These are phyloP conservation scores for Hyperopisus bebe DNA, from an alignment of 2,113 vertebrate species.

Conservation along the genomic window DNA sequence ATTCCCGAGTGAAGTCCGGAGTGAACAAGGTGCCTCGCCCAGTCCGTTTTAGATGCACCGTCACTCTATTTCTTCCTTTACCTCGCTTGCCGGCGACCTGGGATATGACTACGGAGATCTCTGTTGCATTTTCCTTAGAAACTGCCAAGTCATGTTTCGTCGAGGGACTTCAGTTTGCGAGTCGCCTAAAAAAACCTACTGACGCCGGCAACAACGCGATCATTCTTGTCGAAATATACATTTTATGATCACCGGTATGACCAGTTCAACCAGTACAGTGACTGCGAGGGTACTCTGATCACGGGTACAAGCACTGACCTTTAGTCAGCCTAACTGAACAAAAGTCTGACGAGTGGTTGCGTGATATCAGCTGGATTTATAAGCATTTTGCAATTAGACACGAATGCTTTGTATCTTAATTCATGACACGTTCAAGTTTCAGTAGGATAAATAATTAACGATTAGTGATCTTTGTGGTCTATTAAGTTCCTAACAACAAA, in stretches of 20 bases:
- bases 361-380: neutral
- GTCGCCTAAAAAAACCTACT: neutral
- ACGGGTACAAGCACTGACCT: neutral
- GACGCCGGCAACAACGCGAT: neutral
- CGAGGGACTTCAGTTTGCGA: neutral
- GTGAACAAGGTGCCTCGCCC: neutral
- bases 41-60: neutral
- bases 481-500: neutral
- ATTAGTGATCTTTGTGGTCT: neutral
- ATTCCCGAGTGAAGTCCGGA: neutral
- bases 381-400: neutral
- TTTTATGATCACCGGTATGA: neutral
- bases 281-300: neutral
- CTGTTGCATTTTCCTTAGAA: neutral
- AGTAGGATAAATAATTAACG: neutral
- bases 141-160: neutral
- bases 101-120: neutral
- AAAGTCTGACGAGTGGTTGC: neutral
- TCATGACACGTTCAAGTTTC: neutral
- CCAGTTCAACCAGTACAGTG: slow-evolving; percentile 2
- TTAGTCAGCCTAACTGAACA: neutral
- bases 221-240: neutral
- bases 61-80: neutral
- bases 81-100: neutral
- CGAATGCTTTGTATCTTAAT: neutral